phyloP scores from a whole-genome alignment of 2,888 invertebrate species.

The Hoplodrina ambigua region DNA sequence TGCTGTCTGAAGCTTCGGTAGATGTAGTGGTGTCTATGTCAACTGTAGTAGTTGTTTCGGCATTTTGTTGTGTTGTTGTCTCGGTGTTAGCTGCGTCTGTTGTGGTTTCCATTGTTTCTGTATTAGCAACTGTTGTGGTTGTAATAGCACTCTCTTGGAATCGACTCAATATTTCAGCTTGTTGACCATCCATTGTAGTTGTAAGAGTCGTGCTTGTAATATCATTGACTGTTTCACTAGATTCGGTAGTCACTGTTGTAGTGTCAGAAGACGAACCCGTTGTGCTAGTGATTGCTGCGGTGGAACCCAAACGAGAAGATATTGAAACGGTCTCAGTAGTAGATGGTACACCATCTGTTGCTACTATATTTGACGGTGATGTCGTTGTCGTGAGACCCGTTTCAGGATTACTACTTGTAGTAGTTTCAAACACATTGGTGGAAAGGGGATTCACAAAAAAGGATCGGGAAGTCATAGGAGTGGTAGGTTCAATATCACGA shows the following conservation, averaged over 20 bases:
- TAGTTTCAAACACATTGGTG: slow-evolving; percentile 60
- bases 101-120: slow-evolving; percentile 63
- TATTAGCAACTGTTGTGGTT: slow-evolving; percentile 40
- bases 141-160: slow-evolving; percentile 48
- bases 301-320: slow-evolving; percentile 48
- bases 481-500: slow-evolving; percentile 62
- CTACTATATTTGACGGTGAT: slow-evolving; percentile 44
- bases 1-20: slow-evolving; percentile 61
- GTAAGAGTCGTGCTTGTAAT: slow-evolving; percentile 55
- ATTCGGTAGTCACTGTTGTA: slow-evolving; percentile 39
- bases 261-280: slow-evolving; percentile 49
- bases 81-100: slow-evolving; percentile 67
- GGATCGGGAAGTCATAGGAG: slow-evolving; percentile 65
- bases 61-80: slow-evolving; percentile 69
- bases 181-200: slow-evolving; percentile 61
- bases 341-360: slow-evolving; percentile 35
- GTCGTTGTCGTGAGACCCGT: slow-evolving; percentile 58
- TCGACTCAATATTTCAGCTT: slow-evolving; percentile 53
- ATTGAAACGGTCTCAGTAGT: slow-evolving; percentile 48
- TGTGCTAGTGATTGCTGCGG: slow-evolving; percentile 50
- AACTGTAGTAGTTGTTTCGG: slow-evolving; percentile 69
- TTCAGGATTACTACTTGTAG: slow-evolving; percentile 61
- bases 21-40: slow-evolving; percentile 65
- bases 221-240: slow-evolving; percentile 55
- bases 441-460: slow-evolving; percentile 60